A percentile compares a stretch with the other conserved stretches of the same genome.
Evolutionary conservation across 2,888 invertebrate genomes (phyloP).

Genomic region (Aplocera efformata): DNA sequence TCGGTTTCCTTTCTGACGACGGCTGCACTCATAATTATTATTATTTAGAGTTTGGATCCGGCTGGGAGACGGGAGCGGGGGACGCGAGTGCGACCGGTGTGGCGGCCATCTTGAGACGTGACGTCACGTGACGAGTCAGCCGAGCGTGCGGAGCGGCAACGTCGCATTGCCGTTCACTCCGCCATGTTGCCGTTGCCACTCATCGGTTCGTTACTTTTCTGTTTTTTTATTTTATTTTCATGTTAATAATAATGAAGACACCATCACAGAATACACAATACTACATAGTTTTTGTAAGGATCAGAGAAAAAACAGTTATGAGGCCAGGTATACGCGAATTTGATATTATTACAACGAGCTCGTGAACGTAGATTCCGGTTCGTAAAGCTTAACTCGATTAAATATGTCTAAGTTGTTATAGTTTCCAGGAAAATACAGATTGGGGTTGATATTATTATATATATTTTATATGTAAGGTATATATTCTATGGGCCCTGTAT

Average conservation of each 20-base stretch:
- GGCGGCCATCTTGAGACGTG: constrained; percentile 81
- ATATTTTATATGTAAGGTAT: too few species aligned
- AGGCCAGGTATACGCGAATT: constrained; percentile 60
- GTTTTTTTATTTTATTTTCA: too few species aligned
- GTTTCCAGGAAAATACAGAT: too few species aligned
- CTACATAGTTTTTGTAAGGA: constrained; percentile 59
- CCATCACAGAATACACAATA: background rate
- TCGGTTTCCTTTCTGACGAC: constrained; percentile 70
- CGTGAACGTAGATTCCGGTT: too few species aligned
- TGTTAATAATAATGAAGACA: constrained; percentile 64
- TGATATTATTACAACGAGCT: background rate
- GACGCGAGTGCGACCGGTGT: constrained; percentile 66
- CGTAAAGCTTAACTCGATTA: too few species aligned
- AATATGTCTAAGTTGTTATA: too few species aligned
- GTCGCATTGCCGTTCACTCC: constrained; percentile 49
- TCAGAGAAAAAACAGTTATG: constrained; percentile 73
- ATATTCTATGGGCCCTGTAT: too few species aligned
- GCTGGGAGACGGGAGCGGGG: constrained; percentile 66
- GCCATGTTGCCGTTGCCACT: constrained; percentile 59
- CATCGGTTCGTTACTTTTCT: constrained; percentile 31
- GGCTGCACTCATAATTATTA: constrained; percentile 74
- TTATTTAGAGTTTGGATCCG: constrained; percentile 66
- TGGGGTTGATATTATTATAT: too few species aligned
- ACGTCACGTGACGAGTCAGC: constrained; percentile 80
- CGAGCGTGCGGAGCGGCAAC: constrained; percentile 72